These are phyloP conservation scores for Reinhardtius hippoglossoides DNA, from an alignment of 2,113 vertebrate genomes.

Conservation along the genomic window DNA sequence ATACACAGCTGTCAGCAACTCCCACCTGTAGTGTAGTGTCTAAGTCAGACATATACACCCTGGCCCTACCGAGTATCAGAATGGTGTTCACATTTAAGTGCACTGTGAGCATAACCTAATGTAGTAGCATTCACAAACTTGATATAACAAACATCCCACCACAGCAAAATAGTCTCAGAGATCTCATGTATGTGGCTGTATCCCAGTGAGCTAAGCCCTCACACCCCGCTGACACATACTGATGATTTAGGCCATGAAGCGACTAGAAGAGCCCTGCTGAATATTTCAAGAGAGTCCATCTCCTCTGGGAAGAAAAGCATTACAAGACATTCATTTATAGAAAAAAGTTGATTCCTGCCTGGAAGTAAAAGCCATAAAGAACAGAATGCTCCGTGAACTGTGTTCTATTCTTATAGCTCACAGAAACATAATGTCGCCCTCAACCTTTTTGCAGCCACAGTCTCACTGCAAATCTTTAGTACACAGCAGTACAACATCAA, in stretches of 20 bases:
- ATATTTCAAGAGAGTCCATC: constrained; percentile 42
- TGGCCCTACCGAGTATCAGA: too few relatives aligned
- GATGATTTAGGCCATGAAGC: neutral
- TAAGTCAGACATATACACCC: too few relatives aligned
- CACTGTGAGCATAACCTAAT: neutral
- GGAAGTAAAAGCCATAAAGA: neutral
- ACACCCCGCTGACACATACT: neutral
- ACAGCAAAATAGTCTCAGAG: neutral
- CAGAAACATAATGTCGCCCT: neutral
- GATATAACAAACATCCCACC: neutral
- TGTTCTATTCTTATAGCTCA: constrained; percentile 7
- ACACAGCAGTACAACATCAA: too few relatives aligned
- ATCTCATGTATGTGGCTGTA: too few relatives aligned
- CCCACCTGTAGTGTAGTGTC: too few relatives aligned
- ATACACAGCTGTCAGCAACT: too few relatives aligned
- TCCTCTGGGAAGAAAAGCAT: constrained; percentile 4
- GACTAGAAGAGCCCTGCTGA: neutral
- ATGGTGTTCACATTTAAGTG: neutral
- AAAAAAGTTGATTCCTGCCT: constrained; percentile 5
- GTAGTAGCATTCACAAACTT: neutral
- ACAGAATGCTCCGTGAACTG: neutral
- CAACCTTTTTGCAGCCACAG: too few relatives aligned
- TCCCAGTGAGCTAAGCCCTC: neutral
- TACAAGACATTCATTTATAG: constrained; percentile 3
- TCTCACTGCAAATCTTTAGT: too few relatives aligned